Conservation (phyloP, 2,888 invertebrate genomes). For the Pimpla rufipes region DNA sequence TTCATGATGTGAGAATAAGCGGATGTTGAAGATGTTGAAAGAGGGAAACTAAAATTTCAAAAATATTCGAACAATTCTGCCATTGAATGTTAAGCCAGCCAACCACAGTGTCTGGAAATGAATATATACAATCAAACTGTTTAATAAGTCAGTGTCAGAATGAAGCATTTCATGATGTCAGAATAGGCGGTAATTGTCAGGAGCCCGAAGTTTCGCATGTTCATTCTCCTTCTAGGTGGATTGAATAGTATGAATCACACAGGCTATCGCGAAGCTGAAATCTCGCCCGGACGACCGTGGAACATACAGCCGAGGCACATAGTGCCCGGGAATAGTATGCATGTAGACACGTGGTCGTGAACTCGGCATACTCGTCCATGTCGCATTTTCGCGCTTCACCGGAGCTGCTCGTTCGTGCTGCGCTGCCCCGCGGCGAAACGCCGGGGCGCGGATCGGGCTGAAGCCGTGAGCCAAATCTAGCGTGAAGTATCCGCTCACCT, state of each 20-base stretch:
- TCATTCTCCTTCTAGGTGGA: background rate
- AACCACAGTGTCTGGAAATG: background rate
- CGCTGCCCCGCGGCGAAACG: slow-evolving; percentile 13
- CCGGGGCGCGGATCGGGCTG: slow-evolving; percentile 25
- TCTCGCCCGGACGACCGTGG: slow-evolving; percentile 24
- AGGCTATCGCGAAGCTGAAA: slow-evolving; percentile 25
- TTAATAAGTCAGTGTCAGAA: background rate
- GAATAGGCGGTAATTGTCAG: background rate
- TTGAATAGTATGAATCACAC: slow-evolving; percentile 22
- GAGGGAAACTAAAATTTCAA: too few relatives aligned
- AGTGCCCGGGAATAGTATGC: slow-evolving; percentile 4
- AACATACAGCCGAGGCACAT: background rate
- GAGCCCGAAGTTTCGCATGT: background rate
- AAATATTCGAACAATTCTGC: too few relatives aligned
- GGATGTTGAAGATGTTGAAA: too few relatives aligned
- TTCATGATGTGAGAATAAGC: background rate
- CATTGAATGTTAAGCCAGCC: too few relatives aligned
- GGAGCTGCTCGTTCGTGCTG: slow-evolving; percentile 51
- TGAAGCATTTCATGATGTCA: background rate
- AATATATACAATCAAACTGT: background rate
- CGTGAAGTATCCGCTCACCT: slow-evolving; percentile 65
- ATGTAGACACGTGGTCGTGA: slow-evolving; percentile 56
- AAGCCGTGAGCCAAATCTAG: slow-evolving; percentile 63
- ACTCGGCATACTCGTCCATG: slow-evolving; percentile 58
- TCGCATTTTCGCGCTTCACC: slow-evolving; percentile 62